Base-by-base conservation (phyloP, 2,797 vertebrate genomes). In the Xiphophorus birchmanni region DNA sequence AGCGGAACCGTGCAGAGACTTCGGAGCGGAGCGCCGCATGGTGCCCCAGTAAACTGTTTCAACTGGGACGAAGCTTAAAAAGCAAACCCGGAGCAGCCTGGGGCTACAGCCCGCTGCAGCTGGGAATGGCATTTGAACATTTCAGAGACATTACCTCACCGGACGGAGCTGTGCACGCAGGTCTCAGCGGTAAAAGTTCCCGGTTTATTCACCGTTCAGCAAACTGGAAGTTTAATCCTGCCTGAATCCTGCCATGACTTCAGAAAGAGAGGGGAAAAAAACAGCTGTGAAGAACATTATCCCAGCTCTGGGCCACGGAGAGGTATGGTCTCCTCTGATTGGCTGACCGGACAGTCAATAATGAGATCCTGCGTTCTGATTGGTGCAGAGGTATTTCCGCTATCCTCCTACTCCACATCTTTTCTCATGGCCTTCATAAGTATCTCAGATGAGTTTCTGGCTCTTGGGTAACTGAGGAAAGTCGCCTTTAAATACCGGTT, bases 281-380 rank as follows among this genome's bases (percentile, higher is more conserved):
- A 90, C 94, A 94, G 94, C 94, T 94, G 94, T 91, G 86, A 87
- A 82, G 87, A 91, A 92, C 88, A 90, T 93, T 92, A 92, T 91
- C 88, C 84, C 84, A 88, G 89, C 84, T 90, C 79, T 85, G 48
- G 65, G 92, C 94, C 87, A 79, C 40, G 18, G 0, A 32, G 42
- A 18, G 4, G 48, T 77, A 79, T 73, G 1, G 0, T 11, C 56
- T n/a, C 0, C 40, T 74, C n/a, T 80, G 78, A 95, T 95, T 96
- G 93, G 95, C 47, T 78, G 13, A 0, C 0, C 18, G 1, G 0
- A 2, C n/a, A 75, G 92, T 93, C 92, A 32, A 75, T 91, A 18
- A 80, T 18, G 1, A 1, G 15, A 6, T 0, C 2, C 26, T 40
- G 54, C 10, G 15, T 73, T 37, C 4, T 88, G 91, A 95, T 96